phyloP scores from a whole-genome alignment of 2,797 vertebrate genomes.

The Coracias cyanogaster region DNA sequence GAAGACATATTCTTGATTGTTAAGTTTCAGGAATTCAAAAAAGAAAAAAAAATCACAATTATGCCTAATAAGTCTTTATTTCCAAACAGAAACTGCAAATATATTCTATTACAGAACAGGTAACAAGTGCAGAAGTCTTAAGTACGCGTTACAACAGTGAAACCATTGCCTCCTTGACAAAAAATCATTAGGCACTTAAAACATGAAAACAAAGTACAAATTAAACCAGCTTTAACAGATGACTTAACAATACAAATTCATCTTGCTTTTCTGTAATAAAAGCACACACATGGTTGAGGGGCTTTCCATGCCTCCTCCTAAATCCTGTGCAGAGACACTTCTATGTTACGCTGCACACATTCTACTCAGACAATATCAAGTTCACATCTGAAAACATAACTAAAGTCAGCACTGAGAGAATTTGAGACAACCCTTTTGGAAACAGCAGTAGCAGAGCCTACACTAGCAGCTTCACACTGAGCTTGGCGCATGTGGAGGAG shows the following conservation, averaged over 20 bases:
- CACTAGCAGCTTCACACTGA: conserved; percentile 28
- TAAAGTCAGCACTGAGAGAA: neutral
- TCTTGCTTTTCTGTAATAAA: conserved; percentile 40
- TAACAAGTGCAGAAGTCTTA: conserved; percentile 54
- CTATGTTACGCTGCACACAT: conserved; percentile 5
- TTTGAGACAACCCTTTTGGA: neutral
- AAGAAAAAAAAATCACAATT: neutral
- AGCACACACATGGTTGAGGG: neutral
- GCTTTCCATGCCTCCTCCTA: conserved; percentile 49
- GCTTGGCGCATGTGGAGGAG: neutral
- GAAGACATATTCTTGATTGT: neutral
- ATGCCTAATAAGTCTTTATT: conserved; percentile 60
- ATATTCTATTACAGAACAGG: conserved; percentile 69
- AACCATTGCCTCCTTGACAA: conserved; percentile 48
- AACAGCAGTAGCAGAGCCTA: conserved; percentile 39
- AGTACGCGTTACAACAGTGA: conserved; percentile 19
- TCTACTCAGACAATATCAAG: conserved; percentile 44
- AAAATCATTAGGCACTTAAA: conserved; percentile 72
- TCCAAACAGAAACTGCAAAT: conserved; percentile 71
- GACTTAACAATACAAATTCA: conserved; percentile 21
- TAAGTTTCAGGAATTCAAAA: neutral
- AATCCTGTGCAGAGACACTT: conserved; percentile 23
- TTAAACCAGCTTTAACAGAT: conserved; percentile 18
- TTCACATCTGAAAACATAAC: conserved; percentile 39
- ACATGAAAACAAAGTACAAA: conserved; percentile 56